Percentiles rank a stretch among this genome's conserved stretches.
phyloP scores from a whole-genome alignment of 2,888 invertebrate species.

The Alentia gelatinosa region DNA sequence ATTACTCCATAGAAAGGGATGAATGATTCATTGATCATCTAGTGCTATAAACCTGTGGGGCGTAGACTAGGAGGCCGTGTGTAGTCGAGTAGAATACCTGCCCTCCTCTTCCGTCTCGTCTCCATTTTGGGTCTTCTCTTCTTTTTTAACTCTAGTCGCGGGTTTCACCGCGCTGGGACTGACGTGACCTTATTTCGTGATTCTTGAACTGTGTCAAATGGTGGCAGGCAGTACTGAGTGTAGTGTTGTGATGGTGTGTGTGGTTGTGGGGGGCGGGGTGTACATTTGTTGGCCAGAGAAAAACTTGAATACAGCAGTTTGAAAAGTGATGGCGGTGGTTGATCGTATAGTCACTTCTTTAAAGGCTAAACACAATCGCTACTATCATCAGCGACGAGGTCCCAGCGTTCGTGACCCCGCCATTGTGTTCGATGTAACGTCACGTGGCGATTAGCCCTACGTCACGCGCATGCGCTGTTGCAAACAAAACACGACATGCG shows the following conservation, averaged over 20 bases:
- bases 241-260: too few relatives aligned
- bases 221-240: too few relatives aligned
- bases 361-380: not conserved
- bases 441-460: not conserved
- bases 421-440: not conserved
- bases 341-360: not conserved
- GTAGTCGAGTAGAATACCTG: too few relatives aligned
- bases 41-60: too few relatives aligned
- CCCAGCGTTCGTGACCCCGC: not conserved
- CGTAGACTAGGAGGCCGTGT: too few relatives aligned
- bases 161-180: not conserved
- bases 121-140: too few relatives aligned
- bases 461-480: not conserved
- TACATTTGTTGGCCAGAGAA: not conserved
- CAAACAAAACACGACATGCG: not conserved
- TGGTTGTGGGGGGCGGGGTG: too few relatives aligned
- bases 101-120: too few relatives aligned
- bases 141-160: not conserved
- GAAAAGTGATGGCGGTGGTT: not conserved
- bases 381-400: not conserved
- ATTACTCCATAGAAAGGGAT: too few relatives aligned
- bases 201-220: slow-evolving; percentile 36
- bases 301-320: not conserved
- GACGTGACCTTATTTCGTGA: slow-evolving; percentile 19
- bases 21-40: too few relatives aligned